Evolutionary conservation across 2,797 vertebrate genomes (phyloP), one percentile per base, ranked within the genome.

Genomic region (Malurus leucopterus): DNA sequence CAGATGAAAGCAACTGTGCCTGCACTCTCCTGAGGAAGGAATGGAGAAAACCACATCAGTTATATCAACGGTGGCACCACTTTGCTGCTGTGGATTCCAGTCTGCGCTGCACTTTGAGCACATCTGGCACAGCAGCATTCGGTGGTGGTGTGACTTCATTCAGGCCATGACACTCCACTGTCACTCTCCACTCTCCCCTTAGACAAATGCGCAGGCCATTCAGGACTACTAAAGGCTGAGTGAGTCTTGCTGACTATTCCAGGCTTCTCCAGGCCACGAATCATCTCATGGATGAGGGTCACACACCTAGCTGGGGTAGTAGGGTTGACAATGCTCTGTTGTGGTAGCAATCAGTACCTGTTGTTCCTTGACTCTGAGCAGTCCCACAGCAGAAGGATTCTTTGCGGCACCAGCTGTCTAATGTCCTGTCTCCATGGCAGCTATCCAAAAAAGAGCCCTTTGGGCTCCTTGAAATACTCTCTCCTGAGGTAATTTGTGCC

Each of bases 101-200:
- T 13, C 26, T 3, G 6, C 17, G 26, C 27, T n/a, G 50, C 53
- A 21, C 7, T n/a, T 14, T 13, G 15, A 46, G 32, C 32, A 17
- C 0, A 1, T 26, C 17, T 0, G 1, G 21, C 32, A 38, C 0
- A 2, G 41, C 41, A 46, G 41, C 41, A 36, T 29, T 30, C 0
- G 12, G 15, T 18, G 57, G 8, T 7, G 23, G 11, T 46, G 18
- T n/a, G 41, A 46, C 32, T 64, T 55, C 50, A 38, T n/a, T 40
- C 50, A 55, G 59, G 22, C 41, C 6, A 24, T 53, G 40, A 16
- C 11, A 38, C 41, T 55, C 34, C 32, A 14, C 34, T 27, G 18
- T 22, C 18, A 27, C 27, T 54, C 41, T 47, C 22, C 50, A 14
- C 41, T 55, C 41, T 38, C 27, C 18, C 4, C 4, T 47, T 32